Evolutionary conservation across 1,140 invertebrate genomes (phyloP).

Genomic region (Drosophila oshimai): DNA sequence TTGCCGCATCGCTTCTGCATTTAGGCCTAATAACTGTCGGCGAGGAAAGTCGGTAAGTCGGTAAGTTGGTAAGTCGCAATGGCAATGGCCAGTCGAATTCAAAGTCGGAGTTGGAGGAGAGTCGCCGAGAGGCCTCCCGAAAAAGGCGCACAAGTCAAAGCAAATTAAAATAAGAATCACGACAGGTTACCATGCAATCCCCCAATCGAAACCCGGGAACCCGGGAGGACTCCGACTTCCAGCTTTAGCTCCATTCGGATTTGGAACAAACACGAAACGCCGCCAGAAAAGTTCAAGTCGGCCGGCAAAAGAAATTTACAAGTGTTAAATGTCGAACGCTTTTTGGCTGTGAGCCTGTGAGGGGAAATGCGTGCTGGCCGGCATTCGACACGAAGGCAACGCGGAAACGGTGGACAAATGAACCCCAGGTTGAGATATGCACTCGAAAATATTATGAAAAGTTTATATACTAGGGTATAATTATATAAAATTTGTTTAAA

Average conservation of each 20-base stretch:
- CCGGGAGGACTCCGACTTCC: neutral
- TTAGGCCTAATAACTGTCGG: conserved; percentile 75
- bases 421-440: conserved; percentile 26
- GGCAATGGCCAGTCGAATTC: conserved; percentile 7
- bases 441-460: conserved; percentile 3
- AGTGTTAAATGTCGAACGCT: conserved; percentile 78
- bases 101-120: neutral
- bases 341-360: conserved; percentile 32
- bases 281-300: conserved; percentile 46
- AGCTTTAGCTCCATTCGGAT: conserved; percentile 22
- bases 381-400: conserved; percentile 67
- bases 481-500: too few species aligned
- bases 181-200: conserved; percentile 78
- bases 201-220: conserved; percentile 37
- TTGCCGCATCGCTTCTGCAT: conserved; percentile 64
- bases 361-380: conserved; percentile 70
- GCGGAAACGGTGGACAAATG: conserved; percentile 73
- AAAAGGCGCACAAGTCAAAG: conserved; percentile 78
- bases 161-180: conserved; percentile 82
- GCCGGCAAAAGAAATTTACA: conserved; percentile 65
- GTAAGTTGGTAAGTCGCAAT: too few species aligned
- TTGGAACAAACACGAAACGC: conserved; percentile 64
- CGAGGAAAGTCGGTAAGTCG: conserved; percentile 32
- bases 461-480: too few species aligned
- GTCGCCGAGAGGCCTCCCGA: conserved; percentile 40